Conservation (phyloP, 2,113 vertebrate genomes). For the Gopherus evgoodei region DNA sequence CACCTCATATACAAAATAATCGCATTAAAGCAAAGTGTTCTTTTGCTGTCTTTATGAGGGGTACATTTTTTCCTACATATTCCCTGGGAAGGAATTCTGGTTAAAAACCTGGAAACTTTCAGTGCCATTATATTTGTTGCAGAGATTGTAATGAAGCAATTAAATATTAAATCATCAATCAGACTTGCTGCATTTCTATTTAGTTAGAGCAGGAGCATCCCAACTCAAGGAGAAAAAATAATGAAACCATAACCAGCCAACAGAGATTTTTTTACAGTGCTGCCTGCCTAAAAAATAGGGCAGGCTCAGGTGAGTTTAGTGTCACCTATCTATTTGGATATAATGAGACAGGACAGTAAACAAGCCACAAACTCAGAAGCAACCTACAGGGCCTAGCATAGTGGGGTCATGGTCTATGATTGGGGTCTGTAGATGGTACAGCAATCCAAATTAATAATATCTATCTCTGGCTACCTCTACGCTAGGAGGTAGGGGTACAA, state of each 20-base stretch:
- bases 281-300: neutral
- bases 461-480: neutral
- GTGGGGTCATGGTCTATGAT: fast-evolving
- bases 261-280: neutral
- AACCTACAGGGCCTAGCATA: neutral
- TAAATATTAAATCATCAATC: conserved; percentile 60
- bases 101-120: conserved; percentile 27
- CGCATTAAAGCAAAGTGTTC: neutral
- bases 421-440: neutral
- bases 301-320: neutral
- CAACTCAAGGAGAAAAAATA: conserved; percentile 1
- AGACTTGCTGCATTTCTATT: conserved; percentile 32
- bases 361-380: neutral
- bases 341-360: neutral
- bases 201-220: conserved; percentile 9
- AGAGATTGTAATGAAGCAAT: conserved; percentile 27
- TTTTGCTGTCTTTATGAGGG: neutral
- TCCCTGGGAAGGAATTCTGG: conserved; percentile 32
- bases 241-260: neutral
- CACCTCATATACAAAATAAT: conserved; percentile 50
- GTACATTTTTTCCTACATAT: neutral
- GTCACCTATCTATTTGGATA: fast-evolving
- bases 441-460: neutral
- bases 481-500: neutral
- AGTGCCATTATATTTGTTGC: conserved; percentile 11